Evolutionary conservation across 2,888 invertebrate genomes (phyloP), one percentile per base, ranked within the genome.

Genomic region (Calliphora vomitoria): DNA sequence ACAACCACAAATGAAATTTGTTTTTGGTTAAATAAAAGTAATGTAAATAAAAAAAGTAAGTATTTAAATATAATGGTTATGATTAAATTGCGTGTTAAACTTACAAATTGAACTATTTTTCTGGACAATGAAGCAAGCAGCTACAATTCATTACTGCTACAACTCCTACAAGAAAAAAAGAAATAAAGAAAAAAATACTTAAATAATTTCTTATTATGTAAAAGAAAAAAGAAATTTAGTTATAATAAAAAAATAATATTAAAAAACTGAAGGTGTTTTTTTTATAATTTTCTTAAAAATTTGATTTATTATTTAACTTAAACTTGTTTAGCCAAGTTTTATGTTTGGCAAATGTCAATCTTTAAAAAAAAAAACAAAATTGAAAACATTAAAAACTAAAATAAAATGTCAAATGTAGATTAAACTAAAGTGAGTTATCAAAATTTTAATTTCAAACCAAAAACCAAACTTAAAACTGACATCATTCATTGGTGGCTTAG

Each of bases 1-100:
- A 62, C 8, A 62, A 44, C 8, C 11, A 62, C n/a, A 64, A 64
- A 53, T 5, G 38, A 76, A 53, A 62, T 8, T 18, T 20, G n/a
- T 8, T 38, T 38, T n/a, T 11, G 8, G 5, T 1, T 60, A 60
- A 60, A 20, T 10, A 25, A 81, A 66, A 81, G 5, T 44, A 4
- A 50, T n/a, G 35, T 60, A 41, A 47, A 53, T 13, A 55, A 50
- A 68, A 60, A 62, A n/a, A n/a, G n/a, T n/a, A n/a, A 31, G 20
- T 66, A 80, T 74, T 78, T 72, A 84, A 85, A 74, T 87, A 50
- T 74, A 82, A 78, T 84, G 50, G 31, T 78, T 82, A 82, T 85
- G 50, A 87, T 78, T 18, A 81, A 58, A 87, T 87, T 64, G 87
- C 87, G 82, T 87, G 87, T 79, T 82, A 58, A 38, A 69, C 78